phyloP scores from a whole-genome alignment of 1,140 invertebrate species.

The Musca domestica region DNA sequence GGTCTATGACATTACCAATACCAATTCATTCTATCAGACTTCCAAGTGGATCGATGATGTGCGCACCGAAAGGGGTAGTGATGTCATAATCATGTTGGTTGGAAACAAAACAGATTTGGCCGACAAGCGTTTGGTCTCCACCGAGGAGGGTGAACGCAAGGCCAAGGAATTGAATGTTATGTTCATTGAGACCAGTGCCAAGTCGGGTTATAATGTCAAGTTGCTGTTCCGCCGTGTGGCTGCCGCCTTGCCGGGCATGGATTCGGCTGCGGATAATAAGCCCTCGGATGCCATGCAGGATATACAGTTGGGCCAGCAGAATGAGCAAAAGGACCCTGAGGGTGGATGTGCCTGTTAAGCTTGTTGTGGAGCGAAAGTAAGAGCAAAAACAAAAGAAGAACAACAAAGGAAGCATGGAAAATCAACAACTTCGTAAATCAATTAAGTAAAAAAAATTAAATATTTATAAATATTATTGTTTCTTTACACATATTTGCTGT shows the following conservation, averaged over 20 bases:
- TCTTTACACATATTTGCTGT: slow-evolving; percentile 15
- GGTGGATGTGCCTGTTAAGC: slow-evolving; percentile 86
- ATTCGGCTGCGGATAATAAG: slow-evolving; percentile 88
- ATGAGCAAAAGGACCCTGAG: slow-evolving; percentile 85
- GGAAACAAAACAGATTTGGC: slow-evolving; percentile 99
- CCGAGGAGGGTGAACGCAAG: slow-evolving; percentile 97
- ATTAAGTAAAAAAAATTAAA: neutral
- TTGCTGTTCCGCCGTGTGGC: slow-evolving; percentile 98
- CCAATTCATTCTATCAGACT: slow-evolving; percentile 99
- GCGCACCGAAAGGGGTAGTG: slow-evolving; percentile 95
- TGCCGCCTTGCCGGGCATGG: slow-evolving; percentile 97
- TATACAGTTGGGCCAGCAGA: slow-evolving; percentile 92
- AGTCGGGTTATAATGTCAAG: slow-evolving; percentile 99
- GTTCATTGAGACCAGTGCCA: slow-evolving; percentile 99
- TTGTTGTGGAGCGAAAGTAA: neutral
- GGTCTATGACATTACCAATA: slow-evolving; percentile 99
- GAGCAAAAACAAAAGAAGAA: neutral
- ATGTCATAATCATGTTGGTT: slow-evolving; percentile 99
- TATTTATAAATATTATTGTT: neutral
- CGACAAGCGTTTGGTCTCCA: slow-evolving; percentile 97
- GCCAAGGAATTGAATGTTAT: slow-evolving; percentile 99
- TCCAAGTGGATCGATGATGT: slow-evolving; percentile 99
- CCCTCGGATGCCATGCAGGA: slow-evolving; percentile 98
- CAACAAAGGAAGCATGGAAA: neutral
- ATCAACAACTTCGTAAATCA: too few species aligned